Evolutionary conservation across 2,888 invertebrate genomes (phyloP).

Genomic region (Hemistola chrysoprasaria): DNA sequence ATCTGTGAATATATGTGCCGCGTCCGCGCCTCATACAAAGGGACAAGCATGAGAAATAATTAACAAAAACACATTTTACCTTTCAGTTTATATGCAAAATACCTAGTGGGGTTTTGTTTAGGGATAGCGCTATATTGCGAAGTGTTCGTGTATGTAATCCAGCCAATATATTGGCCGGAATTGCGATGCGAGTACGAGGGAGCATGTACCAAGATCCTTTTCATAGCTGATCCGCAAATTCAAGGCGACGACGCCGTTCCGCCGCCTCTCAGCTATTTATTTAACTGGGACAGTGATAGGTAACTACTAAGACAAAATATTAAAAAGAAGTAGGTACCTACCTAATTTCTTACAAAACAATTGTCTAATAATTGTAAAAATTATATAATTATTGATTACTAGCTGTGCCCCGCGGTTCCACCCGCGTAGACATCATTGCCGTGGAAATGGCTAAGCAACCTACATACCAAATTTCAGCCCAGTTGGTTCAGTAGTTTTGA

Average conservation of each 20-base stretch:
- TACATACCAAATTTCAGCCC: too few species aligned
- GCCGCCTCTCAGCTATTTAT: slow-evolving; percentile 85
- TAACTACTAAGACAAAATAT: slow-evolving; percentile 65
- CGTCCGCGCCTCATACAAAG: too few species aligned
- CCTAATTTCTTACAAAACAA: too few species aligned
- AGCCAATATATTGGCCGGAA: slow-evolving; percentile 64
- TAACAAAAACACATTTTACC: neutral
- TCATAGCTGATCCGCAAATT: slow-evolving; percentile 96
- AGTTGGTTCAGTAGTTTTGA: too few species aligned
- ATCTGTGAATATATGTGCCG: too few species aligned
- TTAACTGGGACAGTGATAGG: slow-evolving; percentile 95
- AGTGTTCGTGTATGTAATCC: slow-evolving; percentile 74
- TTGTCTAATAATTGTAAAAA: too few species aligned
- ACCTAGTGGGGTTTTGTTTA: slow-evolving; percentile 47
- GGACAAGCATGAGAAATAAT: too few species aligned
- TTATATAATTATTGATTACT: too few species aligned
- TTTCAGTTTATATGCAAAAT: slow-evolving; percentile 57
- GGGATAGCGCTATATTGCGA: slow-evolving; percentile 77
- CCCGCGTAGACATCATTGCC: too few species aligned
- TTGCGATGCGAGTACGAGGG: slow-evolving; percentile 68
- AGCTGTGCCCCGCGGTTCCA: too few species aligned
- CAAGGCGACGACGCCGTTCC: slow-evolving; percentile 90
- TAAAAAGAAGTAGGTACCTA: too few species aligned
- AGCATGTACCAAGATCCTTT: slow-evolving; percentile 84
- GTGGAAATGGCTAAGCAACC: too few species aligned